Evolutionary conservation across 2,888 invertebrate genomes (phyloP).

Genomic region (Philaethria dido): DNA sequence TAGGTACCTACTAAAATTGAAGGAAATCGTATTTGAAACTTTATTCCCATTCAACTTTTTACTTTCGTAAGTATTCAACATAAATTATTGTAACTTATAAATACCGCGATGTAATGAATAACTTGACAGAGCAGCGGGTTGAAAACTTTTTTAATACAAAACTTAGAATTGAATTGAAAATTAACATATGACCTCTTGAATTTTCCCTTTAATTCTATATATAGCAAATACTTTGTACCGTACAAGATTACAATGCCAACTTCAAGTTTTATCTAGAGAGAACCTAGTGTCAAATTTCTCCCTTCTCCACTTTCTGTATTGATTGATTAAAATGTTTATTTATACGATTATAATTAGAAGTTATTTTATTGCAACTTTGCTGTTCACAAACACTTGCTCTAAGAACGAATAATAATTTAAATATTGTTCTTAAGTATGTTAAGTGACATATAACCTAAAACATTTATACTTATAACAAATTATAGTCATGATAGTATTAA

Average conservation of each 20-base stretch:
- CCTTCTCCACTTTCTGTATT: too few species aligned
- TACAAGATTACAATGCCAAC: too few species aligned
- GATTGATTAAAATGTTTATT: too few species aligned
- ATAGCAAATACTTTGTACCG: neutral
- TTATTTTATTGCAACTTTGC: neutral
- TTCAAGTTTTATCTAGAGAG: too few species aligned
- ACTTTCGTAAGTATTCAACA: constrained; percentile 2
- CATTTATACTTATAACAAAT: too few species aligned
- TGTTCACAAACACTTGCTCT: neutral
- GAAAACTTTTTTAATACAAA: constrained; percentile 13
- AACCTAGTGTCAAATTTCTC: too few species aligned
- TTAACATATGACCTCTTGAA: neutral
- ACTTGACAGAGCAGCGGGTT: constrained; percentile 3
- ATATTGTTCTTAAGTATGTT: neutral
- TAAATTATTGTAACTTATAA: neutral
- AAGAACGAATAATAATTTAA: neutral
- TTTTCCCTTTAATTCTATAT: neutral
- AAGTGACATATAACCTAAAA: neutral
- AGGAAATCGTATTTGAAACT: neutral
- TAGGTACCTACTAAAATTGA: neutral
- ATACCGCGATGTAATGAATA: neutral
- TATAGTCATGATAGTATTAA: neutral
- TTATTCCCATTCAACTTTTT: constrained; percentile 5
- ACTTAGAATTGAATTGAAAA: neutral
- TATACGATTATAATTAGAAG: too few species aligned